These are phyloP conservation scores for Aspidapion aeneum DNA, from an alignment of 2,888 invertebrate genomes.

Conservation along the genomic window DNA sequence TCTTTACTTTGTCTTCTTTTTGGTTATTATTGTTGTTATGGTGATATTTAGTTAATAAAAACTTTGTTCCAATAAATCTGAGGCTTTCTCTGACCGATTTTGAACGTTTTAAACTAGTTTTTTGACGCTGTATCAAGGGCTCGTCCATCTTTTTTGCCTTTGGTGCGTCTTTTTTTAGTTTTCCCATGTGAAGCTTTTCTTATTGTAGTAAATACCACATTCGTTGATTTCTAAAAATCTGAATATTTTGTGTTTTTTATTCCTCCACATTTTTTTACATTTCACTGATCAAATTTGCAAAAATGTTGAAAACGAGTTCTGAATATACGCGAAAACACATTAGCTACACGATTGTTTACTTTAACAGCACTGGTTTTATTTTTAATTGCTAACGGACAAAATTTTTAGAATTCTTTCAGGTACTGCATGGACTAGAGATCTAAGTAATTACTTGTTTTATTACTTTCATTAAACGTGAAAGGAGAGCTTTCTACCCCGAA, in stretches of 20 bases:
- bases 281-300: not conserved
- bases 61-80: slow-evolving; percentile 61
- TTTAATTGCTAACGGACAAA: too few relatives aligned
- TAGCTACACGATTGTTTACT: not conserved
- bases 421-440: too few relatives aligned
- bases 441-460: too few relatives aligned
- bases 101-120: slow-evolving; percentile 53
- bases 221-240: too few relatives aligned
- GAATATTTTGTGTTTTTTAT: too few relatives aligned
- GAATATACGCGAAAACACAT: too few relatives aligned
- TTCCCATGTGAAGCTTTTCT: slow-evolving; percentile 36
- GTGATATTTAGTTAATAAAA: slow-evolving; percentile 41
- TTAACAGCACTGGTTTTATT: not conserved
- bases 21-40: slow-evolving; percentile 27
- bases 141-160: slow-evolving; percentile 42
- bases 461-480: too few relatives aligned
- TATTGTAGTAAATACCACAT: too few relatives aligned
- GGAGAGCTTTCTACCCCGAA: too few relatives aligned
- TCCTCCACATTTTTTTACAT: too few relatives aligned
- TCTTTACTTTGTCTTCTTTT: slow-evolving; percentile 6
- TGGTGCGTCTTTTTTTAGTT: slow-evolving; percentile 30
- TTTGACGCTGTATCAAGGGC: slow-evolving; percentile 40
- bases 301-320: not conserved
- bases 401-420: not conserved
- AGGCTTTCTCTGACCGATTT: slow-evolving; percentile 69